phyloP scores from a whole-genome alignment of 2,797 vertebrate genomes.

The Helostoma temminkii region DNA sequence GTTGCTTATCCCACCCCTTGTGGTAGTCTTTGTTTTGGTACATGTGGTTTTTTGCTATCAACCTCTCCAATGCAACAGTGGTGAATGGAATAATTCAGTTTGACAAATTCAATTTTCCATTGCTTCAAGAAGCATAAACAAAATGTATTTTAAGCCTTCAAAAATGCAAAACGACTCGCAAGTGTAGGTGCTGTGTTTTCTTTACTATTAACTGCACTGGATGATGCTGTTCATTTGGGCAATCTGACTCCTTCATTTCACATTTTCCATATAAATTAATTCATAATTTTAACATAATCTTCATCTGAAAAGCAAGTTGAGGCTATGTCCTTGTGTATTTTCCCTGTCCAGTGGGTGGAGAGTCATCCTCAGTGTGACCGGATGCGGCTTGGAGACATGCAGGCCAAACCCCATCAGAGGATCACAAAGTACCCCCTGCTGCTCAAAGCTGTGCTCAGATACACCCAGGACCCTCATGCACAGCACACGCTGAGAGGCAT shows the following conservation, averaged over 20 bases:
- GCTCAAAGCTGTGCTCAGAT: slow-evolving; percentile 86
- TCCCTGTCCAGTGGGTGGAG: slow-evolving; percentile 87
- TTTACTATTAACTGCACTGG: too few species aligned
- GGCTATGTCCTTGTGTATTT: background rate
- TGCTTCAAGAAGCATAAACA: background rate
- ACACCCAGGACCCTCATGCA: slow-evolving; percentile 70
- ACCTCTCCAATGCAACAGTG: background rate
- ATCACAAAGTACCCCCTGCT: slow-evolving; percentile 91
- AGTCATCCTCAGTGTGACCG: slow-evolving; percentile 83
- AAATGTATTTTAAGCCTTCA: background rate
- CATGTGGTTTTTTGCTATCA: background rate
- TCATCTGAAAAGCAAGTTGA: background rate
- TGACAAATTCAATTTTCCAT: background rate
- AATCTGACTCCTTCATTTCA: background rate
- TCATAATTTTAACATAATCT: background rate
- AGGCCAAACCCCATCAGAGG: slow-evolving; percentile 90
- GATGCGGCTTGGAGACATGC: slow-evolving; percentile 89
- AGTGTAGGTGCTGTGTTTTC: too few species aligned
- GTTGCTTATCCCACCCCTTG: too few species aligned
- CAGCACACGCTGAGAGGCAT: slow-evolving; percentile 78
- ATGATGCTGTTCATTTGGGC: background rate
- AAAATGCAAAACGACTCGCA: background rate
- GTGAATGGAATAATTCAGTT: background rate
- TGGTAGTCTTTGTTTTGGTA: background rate
- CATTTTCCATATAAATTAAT: background rate